Percentiles rank a stretch among this genome's conserved stretches.
Evolutionary conservation across 2,113 vertebrate species (phyloP).

Genomic region (Callopanchax toddi): DNA sequence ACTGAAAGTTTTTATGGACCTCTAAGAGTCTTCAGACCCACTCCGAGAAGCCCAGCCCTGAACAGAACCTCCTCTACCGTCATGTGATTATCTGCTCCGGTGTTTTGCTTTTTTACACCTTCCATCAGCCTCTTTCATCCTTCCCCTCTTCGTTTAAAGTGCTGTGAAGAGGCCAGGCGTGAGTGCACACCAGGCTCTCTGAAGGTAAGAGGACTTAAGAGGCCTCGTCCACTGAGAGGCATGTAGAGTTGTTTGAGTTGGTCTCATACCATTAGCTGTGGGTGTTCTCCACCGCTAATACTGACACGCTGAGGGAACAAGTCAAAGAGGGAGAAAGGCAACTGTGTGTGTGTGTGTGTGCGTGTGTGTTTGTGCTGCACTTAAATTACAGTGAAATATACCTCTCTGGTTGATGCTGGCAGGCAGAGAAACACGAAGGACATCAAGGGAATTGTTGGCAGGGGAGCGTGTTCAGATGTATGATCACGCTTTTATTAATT

Average conservation of each 20-base stretch:
- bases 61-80: not conserved
- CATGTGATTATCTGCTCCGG: constrained; percentile 2
- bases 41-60: not conserved
- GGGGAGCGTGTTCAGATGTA: not conserved
- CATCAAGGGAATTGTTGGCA: constrained; percentile 1
- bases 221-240: constrained; percentile 37
- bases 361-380: constrained; percentile 1
- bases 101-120: constrained; percentile 14
- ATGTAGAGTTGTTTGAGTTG: constrained; percentile 24
- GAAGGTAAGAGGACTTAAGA: constrained; percentile 47
- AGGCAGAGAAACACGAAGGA: not conserved
- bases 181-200: constrained; percentile 39
- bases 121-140: constrained; percentile 20
- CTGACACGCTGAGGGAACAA: constrained; percentile 50
- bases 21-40: not conserved
- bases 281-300: constrained; percentile 49
- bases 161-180: constrained; percentile 34
- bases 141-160: constrained; percentile 29
- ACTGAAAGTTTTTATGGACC: not conserved
- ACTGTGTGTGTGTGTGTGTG: constrained; percentile 4
- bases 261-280: constrained; percentile 58
- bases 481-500: constrained; percentile 11
- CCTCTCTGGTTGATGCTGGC: constrained; percentile 20
- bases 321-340: constrained; percentile 29
- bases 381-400: constrained; percentile 28